Evolutionary conservation across 53 echinoderm and acorn worm species (phyloP).

Genomic region (Stichopus horrens): DNA sequence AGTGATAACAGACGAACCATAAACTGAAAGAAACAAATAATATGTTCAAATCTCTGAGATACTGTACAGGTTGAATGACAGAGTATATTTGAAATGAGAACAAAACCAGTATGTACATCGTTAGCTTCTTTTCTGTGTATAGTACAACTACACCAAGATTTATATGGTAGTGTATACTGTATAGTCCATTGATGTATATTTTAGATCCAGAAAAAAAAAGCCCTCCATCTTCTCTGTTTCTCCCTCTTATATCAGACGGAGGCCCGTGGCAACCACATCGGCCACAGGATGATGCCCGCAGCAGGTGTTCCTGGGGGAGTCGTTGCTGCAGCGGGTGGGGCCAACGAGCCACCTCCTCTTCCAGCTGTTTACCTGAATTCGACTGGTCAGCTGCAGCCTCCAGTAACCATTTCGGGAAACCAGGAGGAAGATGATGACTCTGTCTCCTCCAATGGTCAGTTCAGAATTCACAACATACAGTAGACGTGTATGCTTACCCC

Average conservation of each 20-base stretch:
- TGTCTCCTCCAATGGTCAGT: slow-evolving; percentile 52
- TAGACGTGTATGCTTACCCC: neutral
- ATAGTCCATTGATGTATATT: too few species aligned
- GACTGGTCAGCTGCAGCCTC: slow-evolving; percentile 80
- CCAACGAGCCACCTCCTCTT: slow-evolving; percentile 73
- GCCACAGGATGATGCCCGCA: slow-evolving; percentile 98
- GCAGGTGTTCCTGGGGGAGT: slow-evolving; percentile 63
- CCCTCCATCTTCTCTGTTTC: neutral
- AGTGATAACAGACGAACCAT: too few species aligned
- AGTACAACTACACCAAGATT: too few species aligned
- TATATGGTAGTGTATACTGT: too few species aligned
- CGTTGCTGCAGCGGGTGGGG: slow-evolving; percentile 44
- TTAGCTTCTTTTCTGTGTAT: too few species aligned
- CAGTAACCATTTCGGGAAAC: slow-evolving; percentile 77
- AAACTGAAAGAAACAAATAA: too few species aligned
- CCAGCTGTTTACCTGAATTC: slow-evolving; percentile 82
- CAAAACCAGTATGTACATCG: too few species aligned
- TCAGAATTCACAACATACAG: neutral
- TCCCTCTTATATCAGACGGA: slow-evolving; percentile 67
- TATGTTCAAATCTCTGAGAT: too few species aligned
- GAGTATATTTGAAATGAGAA: too few species aligned
- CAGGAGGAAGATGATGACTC: slow-evolving; percentile 73
- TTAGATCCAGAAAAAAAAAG: too few species aligned
- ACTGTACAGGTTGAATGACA: too few species aligned
- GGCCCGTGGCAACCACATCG: slow-evolving; percentile 74